Evolutionary conservation across 2,113 vertebrate genomes (phyloP).

Genomic region (Herpailurus yagouaroundi): DNA sequence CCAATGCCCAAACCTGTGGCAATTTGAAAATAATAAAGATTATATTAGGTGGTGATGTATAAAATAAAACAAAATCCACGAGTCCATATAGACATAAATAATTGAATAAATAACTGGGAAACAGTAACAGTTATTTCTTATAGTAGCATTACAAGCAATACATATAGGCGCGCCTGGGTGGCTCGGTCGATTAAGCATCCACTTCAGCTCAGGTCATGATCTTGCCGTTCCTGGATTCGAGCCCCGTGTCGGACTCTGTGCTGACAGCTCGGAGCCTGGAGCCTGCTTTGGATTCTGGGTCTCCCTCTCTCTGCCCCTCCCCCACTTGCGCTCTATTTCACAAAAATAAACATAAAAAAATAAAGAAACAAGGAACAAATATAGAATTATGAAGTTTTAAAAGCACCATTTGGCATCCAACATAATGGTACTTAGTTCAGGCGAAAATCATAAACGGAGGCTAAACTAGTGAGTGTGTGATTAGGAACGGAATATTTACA

Average conservation of each 20-base stretch:
- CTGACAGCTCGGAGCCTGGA: too few relatives aligned
- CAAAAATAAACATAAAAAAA: too few relatives aligned
- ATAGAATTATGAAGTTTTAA: not conserved
- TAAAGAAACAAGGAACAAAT: not conserved
- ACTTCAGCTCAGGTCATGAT: too few relatives aligned
- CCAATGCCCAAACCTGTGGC: not conserved
- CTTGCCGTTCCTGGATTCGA: too few relatives aligned
- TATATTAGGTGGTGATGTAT: not conserved
- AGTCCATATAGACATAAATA: not conserved
- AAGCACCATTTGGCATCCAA: not conserved
- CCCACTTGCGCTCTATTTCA: too few relatives aligned
- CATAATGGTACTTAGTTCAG: not conserved
- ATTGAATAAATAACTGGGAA: not conserved
- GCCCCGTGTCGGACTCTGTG: too few relatives aligned
- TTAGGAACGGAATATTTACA: not conserved
- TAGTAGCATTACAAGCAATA: not conserved
- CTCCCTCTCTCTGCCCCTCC: too few relatives aligned
- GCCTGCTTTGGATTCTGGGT: too few relatives aligned
- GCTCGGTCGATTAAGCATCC: fast-evolving
- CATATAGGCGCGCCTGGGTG: not conserved
- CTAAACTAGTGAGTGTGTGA: not conserved
- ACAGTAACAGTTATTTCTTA: not conserved
- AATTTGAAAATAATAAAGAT: not conserved
- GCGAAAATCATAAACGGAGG: not conserved
- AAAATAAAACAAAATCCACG: not conserved